Percentiles rank a stretch among this genome's conserved stretches.
Evolutionary conservation across 2,888 invertebrate genomes (phyloP).

Genomic region (Fragum sueziense): DNA sequence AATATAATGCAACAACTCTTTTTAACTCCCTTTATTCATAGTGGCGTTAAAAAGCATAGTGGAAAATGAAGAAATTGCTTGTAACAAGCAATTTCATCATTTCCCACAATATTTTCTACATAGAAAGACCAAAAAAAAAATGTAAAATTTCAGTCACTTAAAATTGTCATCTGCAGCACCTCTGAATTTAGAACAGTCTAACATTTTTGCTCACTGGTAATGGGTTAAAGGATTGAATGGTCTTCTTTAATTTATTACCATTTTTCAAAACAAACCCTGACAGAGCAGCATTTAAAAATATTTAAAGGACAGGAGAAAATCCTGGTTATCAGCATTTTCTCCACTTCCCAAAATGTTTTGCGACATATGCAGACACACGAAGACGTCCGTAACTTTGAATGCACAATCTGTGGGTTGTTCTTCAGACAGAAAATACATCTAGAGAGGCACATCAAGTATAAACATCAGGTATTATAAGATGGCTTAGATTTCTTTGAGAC

Average conservation of each 20-base stretch:
- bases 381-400: slow-evolving; percentile 73
- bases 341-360: slow-evolving; percentile 2
- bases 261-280: no score
- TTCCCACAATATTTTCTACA: neutral
- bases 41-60: neutral
- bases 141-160: no score
- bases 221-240: no score
- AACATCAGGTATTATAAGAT: slow-evolving; percentile 79
- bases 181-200: no score
- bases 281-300: no score
- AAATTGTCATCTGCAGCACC: no score
- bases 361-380: slow-evolving; percentile 78
- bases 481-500: no score
- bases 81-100: neutral
- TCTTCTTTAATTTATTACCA: no score
- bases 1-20: neutral
- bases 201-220: no score
- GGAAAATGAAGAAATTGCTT: slow-evolving; percentile 4
- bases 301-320: neutral
- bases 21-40: neutral
- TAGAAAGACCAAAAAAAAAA: no score
- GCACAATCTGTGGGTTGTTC: slow-evolving; percentile 69
- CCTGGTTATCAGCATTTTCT: neutral
- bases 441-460: slow-evolving; percentile 78
- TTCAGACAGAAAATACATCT: slow-evolving; percentile 81